Evolutionary conservation across 1,140 invertebrate species (phyloP), one percentile per base, ranked within the genome.

Genomic region (Epicauta chinensis): DNA sequence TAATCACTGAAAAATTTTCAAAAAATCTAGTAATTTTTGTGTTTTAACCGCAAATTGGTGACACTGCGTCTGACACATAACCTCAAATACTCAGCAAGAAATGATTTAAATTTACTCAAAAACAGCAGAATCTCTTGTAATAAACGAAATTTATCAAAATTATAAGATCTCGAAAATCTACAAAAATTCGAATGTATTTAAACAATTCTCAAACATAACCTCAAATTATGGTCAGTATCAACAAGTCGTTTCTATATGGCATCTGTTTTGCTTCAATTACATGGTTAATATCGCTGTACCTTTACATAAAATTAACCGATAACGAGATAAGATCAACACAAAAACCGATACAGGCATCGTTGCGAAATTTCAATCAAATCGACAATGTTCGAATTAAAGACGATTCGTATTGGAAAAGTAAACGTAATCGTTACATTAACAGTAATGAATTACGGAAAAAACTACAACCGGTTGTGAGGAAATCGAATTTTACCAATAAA

Each of bases 231-330:
- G 58, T 62, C 31, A 68, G 61, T 52, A 55, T 70, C 37, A 70
- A 66, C 46, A 70, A 59, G 56, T 82, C 81, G 5, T 84, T 84
- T 57, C 50, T 82, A 15, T 74, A 77, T 34, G 82, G 82, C 3
- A 78, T 83, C 31, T 55, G 79, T 16, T 73, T 83, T 61, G 80
- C 82, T n/a, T 83, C 81, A 0, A 40, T 81, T 35, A 83, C 81
- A 37, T 85, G 83, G 82, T 64, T 71, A n/a, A 71, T 83, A 23
- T 81, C 79, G 60, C 60, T 85, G 11, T 83, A 80, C 63, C 65
- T 84, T 6, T 83, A 83, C 32, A 50, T 56, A 16, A 54, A 63
- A 48, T 31, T 61, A 40, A 51, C 55, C 30, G 55, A 53, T 38
- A 57, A 23, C 23, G 48, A 55, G 4, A 32, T 36, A 12, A 43